A percentile compares a stretch with the other conserved stretches of the same genome.
Evolutionary conservation across 2,888 invertebrate genomes (phyloP).

Genomic region (Holacanthella duospinosa): DNA sequence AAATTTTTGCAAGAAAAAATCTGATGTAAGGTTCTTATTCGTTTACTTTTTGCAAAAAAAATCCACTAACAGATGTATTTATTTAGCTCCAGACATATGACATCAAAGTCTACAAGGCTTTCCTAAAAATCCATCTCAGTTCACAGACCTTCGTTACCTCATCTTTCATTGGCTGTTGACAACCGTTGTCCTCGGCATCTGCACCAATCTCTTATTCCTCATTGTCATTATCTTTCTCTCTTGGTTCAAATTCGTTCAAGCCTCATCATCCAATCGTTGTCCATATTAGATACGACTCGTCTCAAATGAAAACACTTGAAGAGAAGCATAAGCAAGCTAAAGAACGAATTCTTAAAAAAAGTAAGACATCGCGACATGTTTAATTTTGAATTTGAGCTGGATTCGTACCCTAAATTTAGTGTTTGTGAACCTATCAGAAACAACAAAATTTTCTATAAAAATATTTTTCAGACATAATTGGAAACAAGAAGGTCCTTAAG

Average conservation of each 20-base stretch:
- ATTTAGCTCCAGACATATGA: constrained; percentile 71
- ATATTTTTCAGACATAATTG: no score
- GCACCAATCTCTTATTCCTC: constrained; percentile 74
- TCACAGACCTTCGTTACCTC: constrained; percentile 75
- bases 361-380: not conserved
- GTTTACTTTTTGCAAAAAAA: constrained; percentile 48
- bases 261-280: constrained; percentile 27
- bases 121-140: constrained; percentile 71
- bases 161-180: constrained; percentile 87
- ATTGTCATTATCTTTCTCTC: constrained; percentile 65
- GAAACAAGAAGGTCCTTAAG: no score
- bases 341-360: not conserved
- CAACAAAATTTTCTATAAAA: not conserved
- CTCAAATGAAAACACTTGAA: not conserved
- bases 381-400: no score
- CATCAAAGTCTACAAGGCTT: constrained; percentile 74
- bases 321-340: not conserved
- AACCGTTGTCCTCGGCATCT: constrained; percentile 69
- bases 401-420: no score
- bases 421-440: no score
- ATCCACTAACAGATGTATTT: constrained; percentile 71
- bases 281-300: constrained; percentile 29
- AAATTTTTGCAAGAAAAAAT: not conserved
- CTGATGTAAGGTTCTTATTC: not conserved
- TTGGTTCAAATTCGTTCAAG: constrained; percentile 59